Percentiles rank a stretch among this genome's conserved stretches.
Conservation (phyloP, 2,113 vertebrate genomes). For the Microcebus jonahi region DNA sequence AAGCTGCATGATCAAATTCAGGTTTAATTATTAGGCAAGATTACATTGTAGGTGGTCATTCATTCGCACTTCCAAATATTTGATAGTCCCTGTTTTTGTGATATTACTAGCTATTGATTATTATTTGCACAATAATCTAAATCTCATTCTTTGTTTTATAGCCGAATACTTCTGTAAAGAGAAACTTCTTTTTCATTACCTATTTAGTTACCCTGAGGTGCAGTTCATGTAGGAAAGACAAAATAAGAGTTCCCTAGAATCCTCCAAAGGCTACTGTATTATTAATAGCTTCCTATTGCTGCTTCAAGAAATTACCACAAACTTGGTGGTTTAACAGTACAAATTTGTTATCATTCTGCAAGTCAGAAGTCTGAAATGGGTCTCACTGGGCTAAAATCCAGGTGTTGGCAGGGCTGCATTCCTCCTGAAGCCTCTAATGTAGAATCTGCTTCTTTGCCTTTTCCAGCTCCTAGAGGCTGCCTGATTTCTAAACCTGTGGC, state of each 20-base stretch:
- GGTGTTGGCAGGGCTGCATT: neutral
- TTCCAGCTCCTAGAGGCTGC: neutral
- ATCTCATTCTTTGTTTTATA: conserved; percentile 16
- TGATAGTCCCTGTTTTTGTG: neutral
- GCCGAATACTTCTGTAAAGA: neutral
- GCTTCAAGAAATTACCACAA: neutral
- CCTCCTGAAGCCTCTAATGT: neutral
- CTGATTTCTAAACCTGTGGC: neutral
- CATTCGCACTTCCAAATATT: neutral
- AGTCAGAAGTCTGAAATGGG: neutral
- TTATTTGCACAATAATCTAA: neutral
- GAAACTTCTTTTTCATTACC: neutral
- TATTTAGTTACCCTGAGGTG: neutral
- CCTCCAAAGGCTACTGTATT: neutral
- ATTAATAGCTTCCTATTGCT: neutral
- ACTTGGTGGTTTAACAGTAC: neutral
- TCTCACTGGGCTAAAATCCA: neutral
- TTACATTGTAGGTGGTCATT: neutral
- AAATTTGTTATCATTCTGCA: neutral
- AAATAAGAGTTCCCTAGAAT: neutral
- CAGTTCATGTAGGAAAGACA: conserved; percentile 2
- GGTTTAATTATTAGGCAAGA: neutral
- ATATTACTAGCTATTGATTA: neutral
- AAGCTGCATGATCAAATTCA: neutral
- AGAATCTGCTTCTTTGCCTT: neutral